Evolutionary conservation across 2,888 invertebrate genomes (phyloP).

Genomic region (Ophion costatus): DNA sequence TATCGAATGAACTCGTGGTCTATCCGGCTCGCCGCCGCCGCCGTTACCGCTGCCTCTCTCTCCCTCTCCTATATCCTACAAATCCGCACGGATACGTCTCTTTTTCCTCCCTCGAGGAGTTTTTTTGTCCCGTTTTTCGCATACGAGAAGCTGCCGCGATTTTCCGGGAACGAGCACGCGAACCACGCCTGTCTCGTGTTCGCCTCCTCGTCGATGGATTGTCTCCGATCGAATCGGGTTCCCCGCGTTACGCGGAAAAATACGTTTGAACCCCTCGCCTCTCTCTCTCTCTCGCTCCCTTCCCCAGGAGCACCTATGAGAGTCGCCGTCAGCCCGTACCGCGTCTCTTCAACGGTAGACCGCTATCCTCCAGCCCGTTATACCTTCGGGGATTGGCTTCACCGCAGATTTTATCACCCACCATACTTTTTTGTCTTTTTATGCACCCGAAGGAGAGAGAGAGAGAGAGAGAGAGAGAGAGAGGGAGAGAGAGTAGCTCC

Average conservation of each 20-base stretch:
- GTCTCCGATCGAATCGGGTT: slow-evolving; percentile 73
- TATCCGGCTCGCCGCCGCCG: slow-evolving; percentile 46
- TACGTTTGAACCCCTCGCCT: slow-evolving; percentile 65
- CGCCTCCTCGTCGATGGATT: slow-evolving; percentile 75
- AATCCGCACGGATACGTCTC: slow-evolving; percentile 18
- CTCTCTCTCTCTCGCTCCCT: slow-evolving; percentile 24
- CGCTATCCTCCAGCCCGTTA: slow-evolving; percentile 39
- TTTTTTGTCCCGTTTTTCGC: slow-evolving; percentile 63
- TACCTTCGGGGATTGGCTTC: slow-evolving; percentile 66
- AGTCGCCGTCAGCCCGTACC: slow-evolving; percentile 38
- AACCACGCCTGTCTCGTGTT: slow-evolving; percentile 80
- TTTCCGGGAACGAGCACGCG: slow-evolving; percentile 71
- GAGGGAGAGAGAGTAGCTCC: slow-evolving; percentile 2
- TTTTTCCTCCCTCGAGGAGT: slow-evolving; percentile 29
- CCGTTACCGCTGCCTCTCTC: slow-evolving; percentile 33
- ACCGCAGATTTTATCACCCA: slow-evolving; percentile 69
- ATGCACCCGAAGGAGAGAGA: slow-evolving; percentile 40
- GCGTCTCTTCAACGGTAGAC: slow-evolving; percentile 41
- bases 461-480: slow-evolving; percentile 20
- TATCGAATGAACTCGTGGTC: slow-evolving; percentile 56
- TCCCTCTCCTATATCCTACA: slow-evolving; percentile 9
- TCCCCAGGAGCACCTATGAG: slow-evolving; percentile 40
- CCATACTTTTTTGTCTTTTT: slow-evolving; percentile 62
- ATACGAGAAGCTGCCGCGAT: slow-evolving; percentile 72
- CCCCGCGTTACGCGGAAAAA: slow-evolving; percentile 69